Conservation (phyloP, 2,888 invertebrate species). For the Myathropa florea region DNA sequence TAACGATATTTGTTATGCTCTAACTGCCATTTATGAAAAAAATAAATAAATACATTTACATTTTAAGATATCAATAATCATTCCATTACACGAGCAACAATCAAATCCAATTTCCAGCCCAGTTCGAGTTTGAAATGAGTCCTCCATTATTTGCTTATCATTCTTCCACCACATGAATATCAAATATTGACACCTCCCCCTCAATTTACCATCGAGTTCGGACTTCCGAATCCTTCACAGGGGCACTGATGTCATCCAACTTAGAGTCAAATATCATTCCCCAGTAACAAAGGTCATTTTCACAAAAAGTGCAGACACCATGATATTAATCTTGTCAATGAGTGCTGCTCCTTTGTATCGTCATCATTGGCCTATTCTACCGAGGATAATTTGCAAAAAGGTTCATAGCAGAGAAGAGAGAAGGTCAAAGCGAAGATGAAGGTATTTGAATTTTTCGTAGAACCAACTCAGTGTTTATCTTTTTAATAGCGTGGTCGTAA, state of each 20-base stretch:
- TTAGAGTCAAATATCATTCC: slow-evolving; percentile 10
- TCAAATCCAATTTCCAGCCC: background rate
- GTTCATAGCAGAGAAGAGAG: background rate
- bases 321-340: slow-evolving; percentile 64
- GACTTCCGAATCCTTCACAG: slow-evolving; percentile 1
- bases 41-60: background rate
- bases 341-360: slow-evolving; percentile 27
- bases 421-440: slow-evolving; percentile 21
- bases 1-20: background rate
- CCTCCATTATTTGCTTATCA: slow-evolving; percentile 38
- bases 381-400: slow-evolving; percentile 44
- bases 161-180: slow-evolving; percentile 52
- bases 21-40: no score
- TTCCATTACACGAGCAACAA: background rate
- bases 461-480: slow-evolving; percentile 55
- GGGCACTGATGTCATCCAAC: slow-evolving; percentile 28
- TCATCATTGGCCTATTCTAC: slow-evolving; percentile 17
- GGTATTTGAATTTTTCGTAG: slow-evolving; percentile 52
- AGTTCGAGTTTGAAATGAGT: slow-evolving; percentile 4
- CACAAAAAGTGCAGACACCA: slow-evolving; percentile 47
- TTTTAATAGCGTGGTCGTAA: slow-evolving; percentile 64
- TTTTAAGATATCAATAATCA: background rate
- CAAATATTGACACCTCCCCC: slow-evolving; percentile 36
- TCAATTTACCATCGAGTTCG: slow-evolving; percentile 13
- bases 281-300: slow-evolving; percentile 49